Percentiles rank a stretch among this genome's conserved stretches.
These are phyloP conservation scores for Eulacestoma nigropectus DNA, from an alignment of 2,113 vertebrate species.

Conservation along the genomic window DNA sequence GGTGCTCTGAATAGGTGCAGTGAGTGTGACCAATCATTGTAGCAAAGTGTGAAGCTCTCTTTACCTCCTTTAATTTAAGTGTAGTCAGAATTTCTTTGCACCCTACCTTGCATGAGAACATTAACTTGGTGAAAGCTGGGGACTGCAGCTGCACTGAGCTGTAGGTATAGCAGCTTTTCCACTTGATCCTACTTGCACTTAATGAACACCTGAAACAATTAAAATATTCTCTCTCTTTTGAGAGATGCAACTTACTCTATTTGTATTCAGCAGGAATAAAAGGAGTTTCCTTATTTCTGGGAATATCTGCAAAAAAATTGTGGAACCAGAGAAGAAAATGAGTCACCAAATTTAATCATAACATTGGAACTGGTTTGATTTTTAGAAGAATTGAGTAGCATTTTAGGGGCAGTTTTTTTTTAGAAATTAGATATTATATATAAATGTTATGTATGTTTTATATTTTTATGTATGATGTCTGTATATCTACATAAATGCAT, in stretches of 20 bases:
- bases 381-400: neutral
- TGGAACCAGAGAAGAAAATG: neutral
- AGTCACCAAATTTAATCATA: neutral
- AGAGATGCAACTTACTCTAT: neutral
- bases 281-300: neutral
- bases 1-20: neutral
- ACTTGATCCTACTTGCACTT: neutral
- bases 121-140: neutral
- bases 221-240: neutral
- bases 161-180: neutral
- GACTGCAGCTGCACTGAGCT: neutral
- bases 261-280: neutral
- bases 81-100: neutral
- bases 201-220: neutral
- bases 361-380: neutral
- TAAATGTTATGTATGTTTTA: neutral
- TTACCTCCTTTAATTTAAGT: neutral
- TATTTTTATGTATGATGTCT: neutral
- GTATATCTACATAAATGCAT: neutral
- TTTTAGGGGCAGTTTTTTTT: neutral
- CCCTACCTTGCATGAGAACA: neutral
- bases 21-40: rapidly evolving
- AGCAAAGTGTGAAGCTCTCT: neutral
- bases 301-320: neutral
- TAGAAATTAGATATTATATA: neutral